phyloP scores from a whole-genome alignment of 2,888 invertebrate genomes.

The Coleophora deauratella region DNA sequence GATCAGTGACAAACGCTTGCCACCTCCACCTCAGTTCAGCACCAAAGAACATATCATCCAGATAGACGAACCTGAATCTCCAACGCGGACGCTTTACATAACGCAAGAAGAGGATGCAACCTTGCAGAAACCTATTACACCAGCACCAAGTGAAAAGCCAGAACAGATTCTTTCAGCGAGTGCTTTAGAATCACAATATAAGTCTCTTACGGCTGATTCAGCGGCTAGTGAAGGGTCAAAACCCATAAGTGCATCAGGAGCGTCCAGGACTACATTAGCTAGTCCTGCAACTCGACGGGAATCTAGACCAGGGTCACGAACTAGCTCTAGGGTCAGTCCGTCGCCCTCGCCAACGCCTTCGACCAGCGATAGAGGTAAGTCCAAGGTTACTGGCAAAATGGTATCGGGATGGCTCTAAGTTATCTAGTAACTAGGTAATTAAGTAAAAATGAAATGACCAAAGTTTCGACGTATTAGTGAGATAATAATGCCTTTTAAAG shows the following conservation, averaged over 20 bases:
- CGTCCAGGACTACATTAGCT: constrained; percentile 2
- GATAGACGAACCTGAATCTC: constrained; percentile 49
- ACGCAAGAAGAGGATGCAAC: constrained; percentile 46
- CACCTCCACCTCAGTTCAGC: constrained; percentile 37
- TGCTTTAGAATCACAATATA: constrained; percentile 41
- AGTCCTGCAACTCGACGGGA: constrained; percentile 17
- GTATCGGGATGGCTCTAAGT: constrained; percentile 82
- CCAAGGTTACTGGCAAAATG: constrained; percentile 81
- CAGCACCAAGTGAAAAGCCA: constrained; percentile 39
- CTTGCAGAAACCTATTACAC: constrained; percentile 52
- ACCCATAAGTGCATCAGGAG: constrained; percentile 1
- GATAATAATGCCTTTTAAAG: constrained; percentile 33
- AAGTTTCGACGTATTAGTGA: constrained; percentile 43
- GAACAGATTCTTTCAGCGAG: constrained; percentile 59
- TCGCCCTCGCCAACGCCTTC: constrained; percentile 40
- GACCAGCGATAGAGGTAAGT: constrained; percentile 76
- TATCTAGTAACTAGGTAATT: constrained; percentile 2
- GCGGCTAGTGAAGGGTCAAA: constrained; percentile 5
- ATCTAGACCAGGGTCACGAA: constrained; percentile 2
- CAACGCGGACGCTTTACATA: constrained; percentile 43
- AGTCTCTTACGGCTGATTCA: constrained; percentile 19
- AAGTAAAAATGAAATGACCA: constrained; percentile 6
- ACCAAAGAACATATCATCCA: constrained; percentile 47
- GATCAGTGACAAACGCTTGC: constrained; percentile 26
- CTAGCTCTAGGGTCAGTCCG: constrained; percentile 34